Percentiles rank a stretch among this genome's conserved stretches.
These are phyloP conservation scores for Phataginus tricuspis DNA, from an alignment of 2,797 vertebrate genomes.

Conservation along the genomic window DNA sequence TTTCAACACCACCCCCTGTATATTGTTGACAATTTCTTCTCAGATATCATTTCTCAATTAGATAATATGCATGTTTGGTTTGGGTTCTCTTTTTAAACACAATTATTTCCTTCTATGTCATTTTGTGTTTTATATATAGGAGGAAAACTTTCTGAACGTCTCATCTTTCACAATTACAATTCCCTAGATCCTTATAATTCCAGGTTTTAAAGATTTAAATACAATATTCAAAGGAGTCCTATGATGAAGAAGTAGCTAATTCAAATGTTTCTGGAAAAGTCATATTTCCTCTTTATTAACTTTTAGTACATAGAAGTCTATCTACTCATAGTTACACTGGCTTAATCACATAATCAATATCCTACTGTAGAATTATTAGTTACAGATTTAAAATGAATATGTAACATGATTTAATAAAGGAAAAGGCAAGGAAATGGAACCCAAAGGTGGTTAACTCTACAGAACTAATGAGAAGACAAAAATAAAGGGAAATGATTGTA, in stretches of 20 bases:
- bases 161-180: constrained; percentile 6
- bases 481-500: constrained; percentile 52
- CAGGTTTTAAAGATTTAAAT: constrained; percentile 4
- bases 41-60: neutral
- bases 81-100: neutral
- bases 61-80: neutral
- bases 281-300: constrained; percentile 46
- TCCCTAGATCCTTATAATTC: neutral
- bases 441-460: constrained; percentile 44
- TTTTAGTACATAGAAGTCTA: neutral
- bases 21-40: neutral
- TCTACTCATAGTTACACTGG: neutral
- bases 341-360: constrained; percentile 38
- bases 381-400: constrained; percentile 41
- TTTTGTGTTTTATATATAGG: neutral
- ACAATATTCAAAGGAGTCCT: neutral
- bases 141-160: neutral
- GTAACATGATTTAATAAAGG: neutral
- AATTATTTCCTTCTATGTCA: neutral
- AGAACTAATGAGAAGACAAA: constrained; percentile 57
- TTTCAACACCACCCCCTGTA: neutral
- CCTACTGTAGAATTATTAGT: neutral
- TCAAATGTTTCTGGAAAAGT: constrained; percentile 29
- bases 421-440: constrained; percentile 34
- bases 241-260: neutral